phyloP scores from a whole-genome alignment of 2,888 invertebrate genomes.

The Listrodromus nycthemerus region DNA sequence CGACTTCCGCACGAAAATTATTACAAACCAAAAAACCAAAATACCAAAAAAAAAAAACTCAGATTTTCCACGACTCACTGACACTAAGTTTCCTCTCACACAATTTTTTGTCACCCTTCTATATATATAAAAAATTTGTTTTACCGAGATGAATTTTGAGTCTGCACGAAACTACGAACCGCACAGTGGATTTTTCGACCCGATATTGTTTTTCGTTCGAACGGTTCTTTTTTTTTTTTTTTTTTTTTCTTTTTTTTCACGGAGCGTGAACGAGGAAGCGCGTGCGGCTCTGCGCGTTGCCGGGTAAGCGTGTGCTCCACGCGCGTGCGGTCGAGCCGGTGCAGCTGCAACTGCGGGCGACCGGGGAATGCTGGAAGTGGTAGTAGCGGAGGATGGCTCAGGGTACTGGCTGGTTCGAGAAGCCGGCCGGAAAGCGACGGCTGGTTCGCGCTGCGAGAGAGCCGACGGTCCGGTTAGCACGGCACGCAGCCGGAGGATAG shows the following conservation, averaged over 20 bases:
- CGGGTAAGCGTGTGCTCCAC: conserved; percentile 33
- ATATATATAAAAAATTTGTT: background rate
- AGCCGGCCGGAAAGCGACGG: conserved; percentile 78
- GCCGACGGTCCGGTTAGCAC: conserved; percentile 62
- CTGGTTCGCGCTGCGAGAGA: conserved; percentile 67
- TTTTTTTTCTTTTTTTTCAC: background rate
- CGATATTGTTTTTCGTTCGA: background rate
- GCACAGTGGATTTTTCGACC: background rate
- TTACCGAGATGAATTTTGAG: background rate
- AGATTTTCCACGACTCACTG: background rate
- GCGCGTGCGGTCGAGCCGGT: conserved; percentile 72
- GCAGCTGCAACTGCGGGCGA: conserved; percentile 82
- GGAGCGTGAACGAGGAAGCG: conserved; percentile 40
- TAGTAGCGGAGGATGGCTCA: conserved; percentile 78
- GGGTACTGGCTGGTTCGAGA: conserved; percentile 71
- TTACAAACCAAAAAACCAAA: too few relatives aligned
- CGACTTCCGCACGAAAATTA: background rate
- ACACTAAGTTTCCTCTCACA: background rate
- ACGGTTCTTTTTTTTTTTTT: background rate
- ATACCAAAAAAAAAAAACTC: background rate
- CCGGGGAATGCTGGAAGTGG: conserved; percentile 81
- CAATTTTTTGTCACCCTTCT: background rate
- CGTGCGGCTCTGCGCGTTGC: conserved; percentile 42
- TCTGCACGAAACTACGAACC: background rate
- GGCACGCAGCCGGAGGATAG: conserved; percentile 68